Evolutionary conservation across 2,113 vertebrate species (phyloP), one percentile per base, ranked within the genome.

Genomic region (Xiphophorus couchianus): DNA sequence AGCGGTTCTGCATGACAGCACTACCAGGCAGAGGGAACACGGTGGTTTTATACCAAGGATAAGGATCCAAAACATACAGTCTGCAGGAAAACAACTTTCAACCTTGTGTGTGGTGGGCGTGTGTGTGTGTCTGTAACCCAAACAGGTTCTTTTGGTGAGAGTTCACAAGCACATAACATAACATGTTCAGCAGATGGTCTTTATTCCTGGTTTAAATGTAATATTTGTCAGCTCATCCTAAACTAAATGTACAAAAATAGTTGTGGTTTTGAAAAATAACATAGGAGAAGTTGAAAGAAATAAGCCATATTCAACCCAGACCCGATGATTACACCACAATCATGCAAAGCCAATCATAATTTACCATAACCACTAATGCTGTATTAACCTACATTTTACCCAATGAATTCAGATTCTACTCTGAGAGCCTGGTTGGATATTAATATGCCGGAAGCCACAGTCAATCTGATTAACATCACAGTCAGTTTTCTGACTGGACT

Each of bases 351-450:
- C 60, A 80, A 61, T 71, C 37, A 30, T 69, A 68, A 13, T 27
- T 76, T 73, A 77, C 69, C 70, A 74, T 74, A 61, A 64, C 64
- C 44, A 35, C 78, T 93, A 92, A 93, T 88, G 68, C 88, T 71
- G 84, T 81, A 89, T 93, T 92, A 92, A 90, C 93, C 93, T 83
- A 90, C 73, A 93, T 91, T 90, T 58, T 30, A 27, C 69, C 67
- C 66, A 65, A 63, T 76, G 71, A 70, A 67, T 65, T 64, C 60
- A 42, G 61, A 74, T 51, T 78, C 69, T 28, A 70, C 30, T 69
- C 58, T 28, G 62, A 28, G 67, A 66, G 69, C 48, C 15, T 9
- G 35, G 58, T 61, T 44, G 44, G 44, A 80, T 71, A 82, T 81
- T 63, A 86, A 69, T 84, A 75, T 66, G 44, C 37, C 7, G 8